These are phyloP conservation scores for Pilophorus perplexus DNA, from an alignment of 2,888 invertebrate species.

Conservation along the genomic window DNA sequence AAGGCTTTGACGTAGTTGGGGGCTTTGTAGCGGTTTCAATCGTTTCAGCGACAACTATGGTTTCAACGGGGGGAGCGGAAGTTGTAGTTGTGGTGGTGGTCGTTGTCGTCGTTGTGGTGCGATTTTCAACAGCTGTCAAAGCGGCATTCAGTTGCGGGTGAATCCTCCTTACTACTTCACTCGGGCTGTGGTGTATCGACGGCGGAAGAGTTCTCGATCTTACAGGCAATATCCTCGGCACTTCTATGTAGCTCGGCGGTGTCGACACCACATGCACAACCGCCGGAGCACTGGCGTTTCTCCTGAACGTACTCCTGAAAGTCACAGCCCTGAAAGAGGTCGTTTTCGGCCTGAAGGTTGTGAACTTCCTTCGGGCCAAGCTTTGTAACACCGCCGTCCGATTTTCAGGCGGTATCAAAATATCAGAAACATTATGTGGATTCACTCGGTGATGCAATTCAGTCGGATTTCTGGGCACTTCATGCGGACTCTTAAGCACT, in stretches of 20 bases:
- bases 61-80: not conserved
- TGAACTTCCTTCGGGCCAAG: constrained; percentile 39
- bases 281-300: constrained; percentile 41
- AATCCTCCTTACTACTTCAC: constrained; percentile 5
- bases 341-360: constrained; percentile 42
- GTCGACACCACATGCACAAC: constrained; percentile 45
- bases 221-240: constrained; percentile 41
- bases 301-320: constrained; percentile 42
- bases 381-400: constrained; percentile 24
- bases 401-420: constrained; percentile 15
- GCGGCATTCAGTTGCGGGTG: constrained; percentile 20
- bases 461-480: constrained; percentile 25
- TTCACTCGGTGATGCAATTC: constrained; percentile 24
- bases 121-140: not conserved
- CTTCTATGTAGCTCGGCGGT: constrained; percentile 46
- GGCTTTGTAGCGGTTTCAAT: not conserved
- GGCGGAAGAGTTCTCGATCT: not conserved
- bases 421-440: constrained; percentile 28
- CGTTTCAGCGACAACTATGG: not conserved
- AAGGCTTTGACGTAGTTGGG: not conserved
- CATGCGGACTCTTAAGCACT: too few species aligned
- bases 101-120: not conserved
- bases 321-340: constrained; percentile 42
- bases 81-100: constrained; percentile 12
- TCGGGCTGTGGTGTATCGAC: not conserved